phyloP scores from a whole-genome alignment of 37 sponge, comb jelly and placozoan genomes.

The Mnemiopsis leidyi region DNA sequence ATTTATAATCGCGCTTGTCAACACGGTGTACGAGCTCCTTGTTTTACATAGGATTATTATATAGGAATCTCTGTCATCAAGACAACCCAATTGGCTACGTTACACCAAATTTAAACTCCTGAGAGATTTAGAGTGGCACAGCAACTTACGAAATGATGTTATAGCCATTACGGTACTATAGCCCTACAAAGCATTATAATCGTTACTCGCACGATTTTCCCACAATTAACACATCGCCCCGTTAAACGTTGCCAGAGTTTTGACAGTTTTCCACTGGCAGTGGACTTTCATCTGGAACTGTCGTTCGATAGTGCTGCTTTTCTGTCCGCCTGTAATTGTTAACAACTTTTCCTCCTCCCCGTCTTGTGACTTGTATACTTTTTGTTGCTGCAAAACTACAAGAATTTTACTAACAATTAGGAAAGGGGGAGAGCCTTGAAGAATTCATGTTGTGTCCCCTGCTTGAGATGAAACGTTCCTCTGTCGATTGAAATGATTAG shows the following conservation, averaged over 20 bases:
- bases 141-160: too few species aligned
- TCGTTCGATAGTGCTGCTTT: too few species aligned
- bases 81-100: not conserved
- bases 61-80: not conserved
- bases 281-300: too few species aligned
- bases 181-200: too few species aligned
- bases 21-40: not conserved
- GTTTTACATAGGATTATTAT: not conserved
- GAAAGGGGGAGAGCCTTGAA: not conserved
- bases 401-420: not conserved
- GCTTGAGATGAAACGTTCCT: not conserved
- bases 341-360: not conserved
- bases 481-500: constrained; percentile 18
- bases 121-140: not conserved
- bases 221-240: too few species aligned
- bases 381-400: too few species aligned
- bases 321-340: not conserved
- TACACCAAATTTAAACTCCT: not conserved
- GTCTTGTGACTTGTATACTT: too few species aligned
- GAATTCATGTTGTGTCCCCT: not conserved
- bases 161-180: too few species aligned
- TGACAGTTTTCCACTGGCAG: too few species aligned
- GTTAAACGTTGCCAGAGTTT: too few species aligned
- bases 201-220: too few species aligned
- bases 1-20: not conserved